Base-by-base conservation (phyloP, 2,888 invertebrate genomes). In the Tetanocera ferruginea region DNA sequence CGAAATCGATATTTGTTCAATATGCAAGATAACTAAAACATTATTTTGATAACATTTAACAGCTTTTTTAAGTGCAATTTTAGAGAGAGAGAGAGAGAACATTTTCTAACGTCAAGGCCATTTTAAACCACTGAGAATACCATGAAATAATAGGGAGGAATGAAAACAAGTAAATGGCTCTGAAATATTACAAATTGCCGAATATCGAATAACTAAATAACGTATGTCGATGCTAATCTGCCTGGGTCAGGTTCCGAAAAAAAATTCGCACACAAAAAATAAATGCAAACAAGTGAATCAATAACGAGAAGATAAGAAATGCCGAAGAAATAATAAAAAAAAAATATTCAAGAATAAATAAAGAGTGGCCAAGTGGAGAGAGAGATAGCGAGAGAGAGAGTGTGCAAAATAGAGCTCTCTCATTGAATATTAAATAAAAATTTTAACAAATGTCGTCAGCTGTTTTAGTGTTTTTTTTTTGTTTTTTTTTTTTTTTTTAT, bases 161-260 rank as follows among this genome's bases (percentile, higher is more conserved):
- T 11, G 43, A 43, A 43, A 43, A 37, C 11, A 43, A 14, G n/a
- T n/a, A n/a, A 2, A 43, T 43, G 43, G 14, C 43, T 43, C n/a
- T n/a, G n/a, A n/a, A n/a, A n/a, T 49, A 49, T 49, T 9, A 3
- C n/a, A 55, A 55, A 3, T 1, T 19, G 6, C 5, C 17, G 34
- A n/a, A 34, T 64, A 34, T 64, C 11, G 23, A 55, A 19, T 8
- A 31, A 14, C 64, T 62, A 9, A 25, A 25, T 9, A n/a, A n/a
- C n/a, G n/a, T 28, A 11, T 60, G 57, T 60, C 25, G 57, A 64
- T 34, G 34, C 23, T 62, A 62, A 73, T 73, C 73, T 73, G 43
- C 49, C 51, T 73, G 62, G 73, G 73, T 73, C 73, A 73, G 73
- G 25, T 49, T n/a, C 51, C 73, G 49, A 73, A 73, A 73, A 31